These are phyloP conservation scores for Drosophila mojavensis DNA, from an alignment of 1,140 invertebrate species.

Conservation along the genomic window DNA sequence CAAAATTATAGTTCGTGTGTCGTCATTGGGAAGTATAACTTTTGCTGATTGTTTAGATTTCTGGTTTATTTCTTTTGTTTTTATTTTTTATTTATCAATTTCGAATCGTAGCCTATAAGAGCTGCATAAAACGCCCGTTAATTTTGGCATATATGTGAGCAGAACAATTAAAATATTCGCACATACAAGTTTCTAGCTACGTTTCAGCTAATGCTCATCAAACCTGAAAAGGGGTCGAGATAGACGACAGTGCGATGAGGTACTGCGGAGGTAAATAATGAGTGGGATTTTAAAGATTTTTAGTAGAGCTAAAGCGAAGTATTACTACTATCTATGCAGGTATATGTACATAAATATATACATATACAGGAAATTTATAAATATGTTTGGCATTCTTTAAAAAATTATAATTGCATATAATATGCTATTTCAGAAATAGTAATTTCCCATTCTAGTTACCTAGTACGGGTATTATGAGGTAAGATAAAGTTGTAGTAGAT, in stretches of 20 bases:
- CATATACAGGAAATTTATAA: too few species aligned
- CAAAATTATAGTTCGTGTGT: background rate
- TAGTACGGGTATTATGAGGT: too few species aligned
- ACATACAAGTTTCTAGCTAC: slow-evolving; percentile 12
- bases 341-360: too few species aligned
- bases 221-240: background rate
- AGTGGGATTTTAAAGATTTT: too few species aligned
- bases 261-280: background rate
- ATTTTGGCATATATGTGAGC: slow-evolving; percentile 35
- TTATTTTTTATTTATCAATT: background rate
- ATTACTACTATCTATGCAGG: too few species aligned
- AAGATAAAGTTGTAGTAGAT: too few species aligned
- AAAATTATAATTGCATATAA: too few species aligned
- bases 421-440: too few species aligned
- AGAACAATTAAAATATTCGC: slow-evolving; percentile 37
- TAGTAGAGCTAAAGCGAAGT: too few species aligned
- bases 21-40: background rate
- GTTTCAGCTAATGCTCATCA: background rate
- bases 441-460: too few species aligned
- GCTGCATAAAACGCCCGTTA: slow-evolving; percentile 26
- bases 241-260: background rate
- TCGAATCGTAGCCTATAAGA: background rate
- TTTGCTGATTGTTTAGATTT: slow-evolving; percentile 6
- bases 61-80: slow-evolving; percentile 3
- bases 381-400: too few species aligned